These are phyloP conservation scores for Coendou prehensilis DNA, from an alignment of 2,797 vertebrate species.

Conservation along the genomic window DNA sequence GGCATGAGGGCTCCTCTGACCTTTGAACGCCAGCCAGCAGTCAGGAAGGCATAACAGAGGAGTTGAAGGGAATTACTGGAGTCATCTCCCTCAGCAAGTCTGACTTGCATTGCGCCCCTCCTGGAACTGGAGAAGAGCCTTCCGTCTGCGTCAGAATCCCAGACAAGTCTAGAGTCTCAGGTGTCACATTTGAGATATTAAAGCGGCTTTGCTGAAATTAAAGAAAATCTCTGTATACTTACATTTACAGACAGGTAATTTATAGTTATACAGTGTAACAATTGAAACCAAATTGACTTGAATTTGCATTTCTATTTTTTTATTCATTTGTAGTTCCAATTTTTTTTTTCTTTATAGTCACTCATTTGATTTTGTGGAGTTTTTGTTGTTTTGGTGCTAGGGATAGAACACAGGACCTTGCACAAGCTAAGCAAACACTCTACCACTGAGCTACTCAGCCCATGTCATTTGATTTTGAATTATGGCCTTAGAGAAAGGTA, in stretches of 20 bases:
- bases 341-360: conserved; percentile 2
- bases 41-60: neutral
- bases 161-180: neutral
- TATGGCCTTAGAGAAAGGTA: neutral
- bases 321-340: conserved; percentile 29
- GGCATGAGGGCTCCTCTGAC: neutral
- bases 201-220: neutral
- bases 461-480: neutral
- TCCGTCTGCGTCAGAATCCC: neutral
- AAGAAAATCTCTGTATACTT: conserved; percentile 30
- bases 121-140: neutral
- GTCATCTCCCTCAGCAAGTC: neutral
- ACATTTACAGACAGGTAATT: neutral
- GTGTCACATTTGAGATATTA: neutral
- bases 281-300: conserved; percentile 24
- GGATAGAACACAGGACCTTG: neutral
- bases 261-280: neutral
- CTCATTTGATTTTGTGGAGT: neutral
- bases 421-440: neutral
- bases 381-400: neutral
- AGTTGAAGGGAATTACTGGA: neutral
- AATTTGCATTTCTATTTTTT: conserved; percentile 8
- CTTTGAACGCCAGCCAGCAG: neutral
- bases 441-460: neutral
- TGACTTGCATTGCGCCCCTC: neutral